Percentiles rank a stretch among this genome's conserved stretches.
These are phyloP conservation scores for Rhinella marina DNA, from an alignment of 2,797 vertebrate species.

Conservation along the genomic window DNA sequence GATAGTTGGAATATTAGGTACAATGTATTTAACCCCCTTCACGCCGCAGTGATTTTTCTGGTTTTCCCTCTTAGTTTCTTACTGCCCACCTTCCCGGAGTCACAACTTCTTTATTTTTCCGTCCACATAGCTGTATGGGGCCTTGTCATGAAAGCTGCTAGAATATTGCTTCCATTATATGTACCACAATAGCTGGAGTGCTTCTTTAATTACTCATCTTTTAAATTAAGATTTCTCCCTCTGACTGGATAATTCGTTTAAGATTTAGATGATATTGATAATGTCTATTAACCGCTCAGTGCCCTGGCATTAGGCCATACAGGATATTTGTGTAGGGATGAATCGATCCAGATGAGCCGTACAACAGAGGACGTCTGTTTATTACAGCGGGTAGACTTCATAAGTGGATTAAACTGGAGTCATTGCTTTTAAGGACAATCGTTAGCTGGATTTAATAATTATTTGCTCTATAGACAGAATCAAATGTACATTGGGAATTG, in stretches of 20 bases:
- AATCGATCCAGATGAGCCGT: constrained; percentile 9
- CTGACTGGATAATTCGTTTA: not conserved
- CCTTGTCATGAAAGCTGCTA: no score
- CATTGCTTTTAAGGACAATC: not conserved
- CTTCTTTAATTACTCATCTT: not conserved
- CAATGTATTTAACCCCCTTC: no score
- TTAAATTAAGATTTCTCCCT: not conserved
- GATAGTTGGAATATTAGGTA: no score
- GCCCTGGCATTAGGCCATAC: not conserved
- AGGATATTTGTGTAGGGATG: constrained; percentile 1
- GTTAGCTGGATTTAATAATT: not conserved
- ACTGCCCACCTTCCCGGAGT: no score
- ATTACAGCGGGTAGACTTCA: not conserved
- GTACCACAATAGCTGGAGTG: no score
- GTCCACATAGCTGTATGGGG: no score
- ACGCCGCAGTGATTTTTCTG: no score
- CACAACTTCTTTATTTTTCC: no score
- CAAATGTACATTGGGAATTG: not conserved
- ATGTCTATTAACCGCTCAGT: not conserved
- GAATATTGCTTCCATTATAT: no score
- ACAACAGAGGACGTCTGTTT: not conserved
- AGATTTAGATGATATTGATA: not conserved
- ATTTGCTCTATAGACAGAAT: not conserved
- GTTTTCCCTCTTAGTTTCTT: no score
- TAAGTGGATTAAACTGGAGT: constrained; percentile 16